Evolutionary conservation across 2,888 invertebrate species (phyloP).

Genomic region (Xestia rhomboidea): DNA sequence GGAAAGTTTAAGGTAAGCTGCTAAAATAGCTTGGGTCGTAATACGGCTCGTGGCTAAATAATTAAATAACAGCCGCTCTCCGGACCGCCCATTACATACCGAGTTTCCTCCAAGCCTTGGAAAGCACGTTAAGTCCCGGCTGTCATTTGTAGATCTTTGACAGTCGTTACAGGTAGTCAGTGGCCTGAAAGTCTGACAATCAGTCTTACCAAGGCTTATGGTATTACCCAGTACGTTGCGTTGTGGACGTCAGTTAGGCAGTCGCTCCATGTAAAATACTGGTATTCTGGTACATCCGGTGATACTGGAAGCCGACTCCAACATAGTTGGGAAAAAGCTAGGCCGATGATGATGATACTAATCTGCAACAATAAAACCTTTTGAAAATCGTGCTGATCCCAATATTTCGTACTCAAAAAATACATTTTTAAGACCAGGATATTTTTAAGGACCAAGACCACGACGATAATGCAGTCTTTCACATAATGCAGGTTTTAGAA

Average conservation of each 20-base stretch:
- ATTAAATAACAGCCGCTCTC: too few relatives aligned
- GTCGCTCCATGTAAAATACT: too few relatives aligned
- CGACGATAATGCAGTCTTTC: neutral
- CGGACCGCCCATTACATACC: neutral
- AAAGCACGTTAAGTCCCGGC: too few relatives aligned
- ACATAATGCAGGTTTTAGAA: neutral
- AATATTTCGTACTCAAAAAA: neutral
- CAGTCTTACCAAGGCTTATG: too few relatives aligned
- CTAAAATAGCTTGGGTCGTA: neutral
- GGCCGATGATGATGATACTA: too few relatives aligned
- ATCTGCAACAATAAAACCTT: neutral
- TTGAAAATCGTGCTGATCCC: neutral
- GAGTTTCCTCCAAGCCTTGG: neutral
- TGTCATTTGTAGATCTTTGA: too few relatives aligned
- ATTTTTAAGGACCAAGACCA: too few relatives aligned
- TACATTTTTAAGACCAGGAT: neutral
- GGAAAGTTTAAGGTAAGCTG: constrained; percentile 74
- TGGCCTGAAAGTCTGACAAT: too few relatives aligned
- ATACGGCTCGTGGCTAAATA: neutral
- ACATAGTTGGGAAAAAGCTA: neutral
- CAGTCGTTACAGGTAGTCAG: too few relatives aligned
- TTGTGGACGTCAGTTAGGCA: too few relatives aligned
- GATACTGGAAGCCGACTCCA: neutral
- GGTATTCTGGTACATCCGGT: too few relatives aligned
- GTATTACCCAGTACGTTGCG: too few relatives aligned